Conservation (phyloP, 2,113 vertebrate species). For the Euleptes europaea region DNA sequence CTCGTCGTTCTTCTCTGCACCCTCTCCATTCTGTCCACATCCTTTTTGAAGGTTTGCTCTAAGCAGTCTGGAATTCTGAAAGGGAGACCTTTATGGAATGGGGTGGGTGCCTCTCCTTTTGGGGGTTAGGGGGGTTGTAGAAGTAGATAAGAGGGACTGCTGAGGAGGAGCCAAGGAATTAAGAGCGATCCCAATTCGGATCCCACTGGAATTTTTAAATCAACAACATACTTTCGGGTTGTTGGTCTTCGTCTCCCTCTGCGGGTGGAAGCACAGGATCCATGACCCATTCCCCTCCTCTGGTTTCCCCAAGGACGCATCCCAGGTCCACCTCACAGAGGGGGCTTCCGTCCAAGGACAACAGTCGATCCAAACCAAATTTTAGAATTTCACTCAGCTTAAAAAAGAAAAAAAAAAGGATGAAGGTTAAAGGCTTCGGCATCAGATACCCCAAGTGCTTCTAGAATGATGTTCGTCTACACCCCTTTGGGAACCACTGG, state of each 20-base stretch:
- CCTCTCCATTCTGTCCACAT: no score
- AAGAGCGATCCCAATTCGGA: background rate
- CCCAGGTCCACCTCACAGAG: constrained; percentile 81
- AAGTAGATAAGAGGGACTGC: background rate
- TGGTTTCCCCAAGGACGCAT: constrained; percentile 83
- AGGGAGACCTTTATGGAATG: background rate
- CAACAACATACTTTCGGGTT: constrained; percentile 66
- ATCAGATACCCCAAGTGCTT: background rate
- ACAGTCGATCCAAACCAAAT: constrained; percentile 90
- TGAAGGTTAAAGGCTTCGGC: background rate
- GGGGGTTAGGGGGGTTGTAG: background rate
- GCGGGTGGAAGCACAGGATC: constrained; percentile 51
- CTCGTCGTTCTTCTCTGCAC: no score
- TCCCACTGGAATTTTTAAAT: background rate
- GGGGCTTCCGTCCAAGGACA: constrained; percentile 85
- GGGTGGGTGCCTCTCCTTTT: background rate
- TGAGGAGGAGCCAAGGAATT: background rate
- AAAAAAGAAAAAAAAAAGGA: constrained; percentile 42
- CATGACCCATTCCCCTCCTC: constrained; percentile 77
- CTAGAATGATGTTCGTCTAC: rapidly evolving
- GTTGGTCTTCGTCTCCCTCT: constrained; percentile 62
- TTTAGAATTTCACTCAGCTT: constrained; percentile 91
- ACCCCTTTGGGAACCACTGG: no score
- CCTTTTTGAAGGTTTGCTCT: no score
- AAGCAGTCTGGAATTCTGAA: background rate